Evolutionary conservation across 2,888 invertebrate species (phyloP), one percentile per base, ranked within the genome.

Genomic region (Dryobota labecula): DNA sequence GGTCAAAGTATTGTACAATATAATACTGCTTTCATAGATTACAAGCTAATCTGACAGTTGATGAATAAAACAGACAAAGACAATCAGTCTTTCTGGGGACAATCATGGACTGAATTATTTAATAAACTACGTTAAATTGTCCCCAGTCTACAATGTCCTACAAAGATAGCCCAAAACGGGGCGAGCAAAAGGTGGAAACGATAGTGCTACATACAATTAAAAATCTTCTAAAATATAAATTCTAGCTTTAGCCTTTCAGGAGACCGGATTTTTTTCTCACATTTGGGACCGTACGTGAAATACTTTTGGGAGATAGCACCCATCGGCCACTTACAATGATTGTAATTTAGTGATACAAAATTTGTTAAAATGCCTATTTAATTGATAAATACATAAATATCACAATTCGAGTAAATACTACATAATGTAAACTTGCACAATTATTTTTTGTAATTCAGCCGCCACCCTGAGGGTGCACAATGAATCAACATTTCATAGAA

Each of bases 341-440:
- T 47, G 15, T 54, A 45, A 33, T 36, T 41, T 20, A 67, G 33
- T 45, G 47, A 45, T 51, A 36, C 36, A 11, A 61, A 56, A 71
- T 65, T 69, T 43, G 61, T 62, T 70, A 18, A 80, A 83, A 58
- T 58, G 27, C 11, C 33, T 54, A 67, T 76, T 64, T 53, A 47
- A 69, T 68, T 51, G 36, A 64, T 60, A 75, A 65, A 79, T 82
- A 82, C 47, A 81, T 75, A 81, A 76, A 78, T 82, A 84, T 83
- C 83, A 83, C 84, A 84, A 73, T 76, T 75, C 27, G 66, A 74
- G 70, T 73, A 80, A 82, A 73, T 56, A 73, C 69, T 78, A 76
- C 30, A 67, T 66, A 53, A 53, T 57, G 53, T 58, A 64, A 63
- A 70, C 41, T 68, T 73, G 60, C 64, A 66, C 43, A 53, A 51